These are phyloP conservation scores for Cataglyphis rosenhaueri DNA, from an alignment of 2,888 invertebrate genomes.

Conservation along the genomic window DNA sequence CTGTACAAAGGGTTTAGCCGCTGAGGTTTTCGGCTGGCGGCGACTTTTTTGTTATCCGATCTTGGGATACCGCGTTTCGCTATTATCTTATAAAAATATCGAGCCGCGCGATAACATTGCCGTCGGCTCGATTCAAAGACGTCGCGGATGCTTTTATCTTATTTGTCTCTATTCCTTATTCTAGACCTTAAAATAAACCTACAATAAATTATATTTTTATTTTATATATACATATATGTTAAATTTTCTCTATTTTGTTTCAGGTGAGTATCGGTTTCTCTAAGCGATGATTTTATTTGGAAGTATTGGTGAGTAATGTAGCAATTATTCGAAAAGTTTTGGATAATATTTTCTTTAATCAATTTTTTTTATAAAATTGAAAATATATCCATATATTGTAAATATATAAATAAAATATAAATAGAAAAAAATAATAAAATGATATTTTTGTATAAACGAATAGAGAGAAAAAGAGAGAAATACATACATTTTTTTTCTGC, in stretches of 20 bases:
- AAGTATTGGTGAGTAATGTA: neutral
- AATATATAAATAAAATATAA: neutral
- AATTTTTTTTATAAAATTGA: neutral
- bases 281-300: neutral
- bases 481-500: constrained; percentile 42
- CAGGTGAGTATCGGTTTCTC: constrained; percentile 60
- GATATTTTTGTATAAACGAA: neutral
- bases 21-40: no score
- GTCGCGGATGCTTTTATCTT: no score
- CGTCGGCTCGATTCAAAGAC: no score
- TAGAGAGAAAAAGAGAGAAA: neutral
- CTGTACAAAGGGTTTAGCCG: no score
- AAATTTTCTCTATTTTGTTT: constrained; percentile 49
- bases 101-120: no score
- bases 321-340: neutral
- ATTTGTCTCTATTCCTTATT: no score
- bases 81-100: no score
- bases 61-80: no score
- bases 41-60: no score
- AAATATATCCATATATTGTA: neutral
- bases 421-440: constrained; percentile 44
- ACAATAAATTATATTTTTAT: neutral
- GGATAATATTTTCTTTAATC: neutral
- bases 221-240: neutral
- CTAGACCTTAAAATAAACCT: no score